Evolutionary conservation across 2,888 invertebrate species (phyloP), one percentile per base, ranked within the genome.

Genomic region (Lamproptera curius): DNA sequence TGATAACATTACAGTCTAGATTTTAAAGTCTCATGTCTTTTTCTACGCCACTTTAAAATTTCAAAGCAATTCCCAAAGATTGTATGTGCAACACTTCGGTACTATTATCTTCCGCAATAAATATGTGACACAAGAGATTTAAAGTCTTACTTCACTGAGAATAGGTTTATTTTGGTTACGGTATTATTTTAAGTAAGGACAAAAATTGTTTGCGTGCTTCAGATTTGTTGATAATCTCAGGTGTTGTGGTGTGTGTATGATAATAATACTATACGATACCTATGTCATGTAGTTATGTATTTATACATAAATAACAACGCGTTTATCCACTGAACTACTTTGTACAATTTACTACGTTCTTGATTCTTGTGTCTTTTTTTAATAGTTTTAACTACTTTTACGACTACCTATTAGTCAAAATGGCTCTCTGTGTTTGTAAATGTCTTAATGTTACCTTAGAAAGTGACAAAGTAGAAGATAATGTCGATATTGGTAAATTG

Each of bases 401-500:
- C 53, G 41, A 51, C 48, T 50, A 53, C 48, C 55, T 58, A 59
- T 67, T 64, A 57, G 53, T 57, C 55, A 85, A 65, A 65, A 90
- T 90, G 90, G 84, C 91, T 77, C 74, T 86, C 66, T 85, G 73
- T 73, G 90, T 92, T 68, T 95, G 95, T 85, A 92, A 93, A 88
- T 95, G 95, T 80, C 81, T 94, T 67, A 95, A 95, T 84, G 89
- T 93, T 63, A 85, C 88, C 60, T 87, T 93, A 61, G 90, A 90
- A 76, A 85, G 91, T 67, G 90, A 90, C 68, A 88, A 88, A 73
- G 70, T 82, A 63, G 86, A 91, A 68, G 87, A 87, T 63, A 84
- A 87, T 71, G 77, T 90, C 66, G 89, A 89, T 67, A 70, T 88
- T 61, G 88, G 85, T 58, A 88, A 88, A 68, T 73, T 91, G 68